Percentiles rank a stretch among this genome's conserved stretches.
Conservation (phyloP, 2,797 vertebrate species). For the Hyperoplus immaculatus region DNA sequence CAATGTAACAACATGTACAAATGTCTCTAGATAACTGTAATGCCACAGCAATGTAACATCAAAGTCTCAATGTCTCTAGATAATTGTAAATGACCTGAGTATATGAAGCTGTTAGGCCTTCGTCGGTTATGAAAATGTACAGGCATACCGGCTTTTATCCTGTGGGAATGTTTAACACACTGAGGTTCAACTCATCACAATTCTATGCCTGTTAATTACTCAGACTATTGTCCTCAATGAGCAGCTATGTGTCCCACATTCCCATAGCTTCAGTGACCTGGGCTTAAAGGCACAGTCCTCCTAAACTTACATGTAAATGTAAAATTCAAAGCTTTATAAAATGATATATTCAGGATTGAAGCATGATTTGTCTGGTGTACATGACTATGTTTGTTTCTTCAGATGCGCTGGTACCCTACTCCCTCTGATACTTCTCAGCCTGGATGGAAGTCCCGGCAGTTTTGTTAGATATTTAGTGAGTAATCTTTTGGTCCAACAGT, state of each 20-base stretch:
- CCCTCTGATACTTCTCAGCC: slow-evolving; percentile 95
- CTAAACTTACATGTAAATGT: slow-evolving; percentile 34
- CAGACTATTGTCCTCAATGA: slow-evolving; percentile 64
- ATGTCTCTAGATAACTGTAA: background rate
- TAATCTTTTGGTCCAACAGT: slow-evolving; percentile 76
- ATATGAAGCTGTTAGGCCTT: slow-evolving; percentile 5
- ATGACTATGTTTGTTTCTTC: slow-evolving; percentile 79
- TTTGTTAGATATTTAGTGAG: slow-evolving; percentile 96
- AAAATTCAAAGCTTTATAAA: slow-evolving; percentile 26
- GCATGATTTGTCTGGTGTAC: slow-evolving; percentile 61
- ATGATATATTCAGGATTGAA: slow-evolving; percentile 39
- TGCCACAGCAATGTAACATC: background rate
- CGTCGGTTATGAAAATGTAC: slow-evolving; percentile 47
- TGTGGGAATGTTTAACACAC: slow-evolving; percentile 67
- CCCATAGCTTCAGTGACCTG: slow-evolving; percentile 64
- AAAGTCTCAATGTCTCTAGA: slow-evolving; percentile 14
- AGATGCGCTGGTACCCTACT: slow-evolving; percentile 99
- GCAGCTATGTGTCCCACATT: slow-evolving; percentile 70
- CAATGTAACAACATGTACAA: background rate
- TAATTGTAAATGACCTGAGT: slow-evolving; percentile 17
- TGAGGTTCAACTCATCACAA: slow-evolving; percentile 52
- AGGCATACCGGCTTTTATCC: slow-evolving; percentile 39
- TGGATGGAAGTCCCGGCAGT: slow-evolving; percentile 99
- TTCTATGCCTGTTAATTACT: slow-evolving; percentile 75
- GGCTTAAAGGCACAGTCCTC: slow-evolving; percentile 71